Percentiles rank a stretch among this genome's conserved stretches.
Conservation (phyloP, 2,888 invertebrate genomes). For the Drosophila macrospina region DNA sequence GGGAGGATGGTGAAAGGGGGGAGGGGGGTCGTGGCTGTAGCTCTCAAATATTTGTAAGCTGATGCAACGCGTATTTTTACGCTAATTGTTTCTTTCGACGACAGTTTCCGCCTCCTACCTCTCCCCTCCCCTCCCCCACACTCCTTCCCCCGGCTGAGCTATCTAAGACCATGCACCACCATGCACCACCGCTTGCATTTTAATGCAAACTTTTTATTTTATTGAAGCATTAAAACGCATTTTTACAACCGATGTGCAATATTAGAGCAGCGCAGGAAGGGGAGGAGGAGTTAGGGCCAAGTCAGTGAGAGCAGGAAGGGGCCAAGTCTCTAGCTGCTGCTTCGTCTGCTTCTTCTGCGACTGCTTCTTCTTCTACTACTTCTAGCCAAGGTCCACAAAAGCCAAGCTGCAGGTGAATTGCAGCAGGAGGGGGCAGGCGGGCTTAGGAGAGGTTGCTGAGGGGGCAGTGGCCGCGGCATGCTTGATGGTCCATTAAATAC, state of each 20-base stretch:
- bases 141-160: too few species aligned
- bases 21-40: background rate
- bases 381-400: conserved; percentile 9
- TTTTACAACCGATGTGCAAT: conserved; percentile 81
- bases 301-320: too few species aligned
- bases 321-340: too few species aligned
- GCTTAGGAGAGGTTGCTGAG: background rate
- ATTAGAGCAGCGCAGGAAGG: conserved; percentile 61
- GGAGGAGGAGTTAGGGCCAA: conserved; percentile 17
- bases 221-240: conserved; percentile 83
- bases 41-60: conserved; percentile 55
- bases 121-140: background rate
- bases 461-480: conserved; percentile 21
- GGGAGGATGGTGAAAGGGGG: background rate
- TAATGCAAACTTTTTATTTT: conserved; percentile 83
- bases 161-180: background rate
- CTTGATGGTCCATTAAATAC: conserved; percentile 83
- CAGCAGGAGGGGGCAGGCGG: too few species aligned
- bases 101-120: conserved; percentile 3
- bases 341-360: background rate
- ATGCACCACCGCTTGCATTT: conserved; percentile 46
- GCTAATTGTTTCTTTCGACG: conserved; percentile 83
- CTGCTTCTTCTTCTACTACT: conserved; percentile 3
- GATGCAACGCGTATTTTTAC: conserved; percentile 76
- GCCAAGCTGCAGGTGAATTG: conserved; percentile 1